Percentiles rank a stretch among this genome's conserved stretches.
These are phyloP conservation scores for Tinea pellionella DNA, from an alignment of 2,888 invertebrate species.

Conservation along the genomic window DNA sequence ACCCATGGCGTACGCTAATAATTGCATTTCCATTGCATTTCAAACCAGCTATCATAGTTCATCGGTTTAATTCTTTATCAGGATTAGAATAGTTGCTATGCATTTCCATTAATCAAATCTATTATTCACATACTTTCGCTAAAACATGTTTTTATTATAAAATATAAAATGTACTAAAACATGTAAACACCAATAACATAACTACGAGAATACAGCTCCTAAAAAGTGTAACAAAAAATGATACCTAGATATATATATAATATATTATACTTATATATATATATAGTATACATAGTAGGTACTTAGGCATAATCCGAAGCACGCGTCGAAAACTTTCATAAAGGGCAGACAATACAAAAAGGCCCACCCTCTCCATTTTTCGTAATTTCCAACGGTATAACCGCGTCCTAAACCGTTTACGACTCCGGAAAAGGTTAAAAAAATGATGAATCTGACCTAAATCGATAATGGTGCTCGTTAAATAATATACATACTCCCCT, in stretches of 20 bases:
- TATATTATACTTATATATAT: too few species aligned
- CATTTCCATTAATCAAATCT: too few species aligned
- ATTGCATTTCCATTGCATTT: slow-evolving; percentile 2
- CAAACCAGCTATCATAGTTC: neutral
- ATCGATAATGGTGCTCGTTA: slow-evolving; percentile 9
- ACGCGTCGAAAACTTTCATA: slow-evolving; percentile 31
- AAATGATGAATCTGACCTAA: slow-evolving; percentile 17
- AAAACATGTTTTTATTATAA: too few species aligned
- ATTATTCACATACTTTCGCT: too few species aligned
- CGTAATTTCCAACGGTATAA: slow-evolving; percentile 59
- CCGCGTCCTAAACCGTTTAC: slow-evolving; percentile 59
- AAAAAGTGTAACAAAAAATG: neutral
- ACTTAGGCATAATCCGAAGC: slow-evolving; percentile 10
- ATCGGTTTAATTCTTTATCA: neutral
- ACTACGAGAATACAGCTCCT: neutral
- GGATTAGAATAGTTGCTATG: neutral
- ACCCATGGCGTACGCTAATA: neutral
- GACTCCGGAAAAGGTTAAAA: slow-evolving; percentile 59
- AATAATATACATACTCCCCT: slow-evolving; percentile 1
- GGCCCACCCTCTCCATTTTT: slow-evolving; percentile 48
- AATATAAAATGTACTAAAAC: neutral
- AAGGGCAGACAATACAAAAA: slow-evolving; percentile 55
- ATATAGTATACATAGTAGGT: too few species aligned
- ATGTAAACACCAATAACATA: neutral
- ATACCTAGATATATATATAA: neutral